phyloP scores from a whole-genome alignment of 2,888 invertebrate species.

The Argyra leucocephala region DNA sequence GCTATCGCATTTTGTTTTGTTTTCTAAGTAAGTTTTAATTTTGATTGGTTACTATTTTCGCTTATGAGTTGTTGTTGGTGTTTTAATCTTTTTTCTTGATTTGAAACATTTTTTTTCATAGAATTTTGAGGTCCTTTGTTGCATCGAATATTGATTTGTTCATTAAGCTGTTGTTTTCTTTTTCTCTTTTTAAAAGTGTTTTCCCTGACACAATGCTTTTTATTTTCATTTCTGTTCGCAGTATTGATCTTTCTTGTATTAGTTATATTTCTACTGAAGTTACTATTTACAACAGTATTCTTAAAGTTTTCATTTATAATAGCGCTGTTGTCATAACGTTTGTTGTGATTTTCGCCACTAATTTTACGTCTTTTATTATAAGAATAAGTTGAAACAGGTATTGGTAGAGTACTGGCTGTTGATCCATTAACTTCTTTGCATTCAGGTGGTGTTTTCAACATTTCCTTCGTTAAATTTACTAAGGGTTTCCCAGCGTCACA shows the following conservation, averaged over 20 bases:
- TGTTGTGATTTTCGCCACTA: neutral
- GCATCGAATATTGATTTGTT: neutral
- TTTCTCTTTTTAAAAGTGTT: neutral
- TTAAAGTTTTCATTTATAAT: neutral
- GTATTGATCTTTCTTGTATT: neutral
- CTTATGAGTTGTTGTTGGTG: too few relatives aligned
- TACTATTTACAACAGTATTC: neutral
- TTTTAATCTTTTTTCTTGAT: neutral
- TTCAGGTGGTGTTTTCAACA: conserved; percentile 44
- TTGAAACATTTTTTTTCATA: neutral
- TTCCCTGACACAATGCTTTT: neutral
- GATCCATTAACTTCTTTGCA: conserved; percentile 28
- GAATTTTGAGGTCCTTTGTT: neutral
- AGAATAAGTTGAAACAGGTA: neutral
- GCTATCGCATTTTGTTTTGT: too few relatives aligned
- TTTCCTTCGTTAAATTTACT: conserved; percentile 39
- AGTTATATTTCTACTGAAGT: neutral
- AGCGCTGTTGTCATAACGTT: neutral
- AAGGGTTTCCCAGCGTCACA: conserved; percentile 44
- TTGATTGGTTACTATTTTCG: too few relatives aligned
- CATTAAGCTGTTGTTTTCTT: neutral
- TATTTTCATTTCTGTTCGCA: neutral
- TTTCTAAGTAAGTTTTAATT: too few relatives aligned
- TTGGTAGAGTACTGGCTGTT: conserved; percentile 22
- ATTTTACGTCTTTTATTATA: neutral